Conservation (phyloP, 2,888 invertebrate genomes). For the Enchytraeus crypticus region DNA sequence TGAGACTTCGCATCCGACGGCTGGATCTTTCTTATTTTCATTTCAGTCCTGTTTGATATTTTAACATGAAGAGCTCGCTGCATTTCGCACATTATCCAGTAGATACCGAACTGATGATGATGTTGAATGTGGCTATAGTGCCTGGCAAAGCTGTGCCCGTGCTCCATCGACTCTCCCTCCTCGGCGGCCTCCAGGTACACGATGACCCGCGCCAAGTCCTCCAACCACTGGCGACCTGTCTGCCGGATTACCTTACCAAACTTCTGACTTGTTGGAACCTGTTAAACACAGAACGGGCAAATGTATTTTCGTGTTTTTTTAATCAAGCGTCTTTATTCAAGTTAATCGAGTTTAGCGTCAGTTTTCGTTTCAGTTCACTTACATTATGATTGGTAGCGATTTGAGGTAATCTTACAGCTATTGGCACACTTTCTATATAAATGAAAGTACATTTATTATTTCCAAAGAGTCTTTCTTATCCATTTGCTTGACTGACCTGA, state of each 20-base stretch:
- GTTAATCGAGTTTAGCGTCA: no score
- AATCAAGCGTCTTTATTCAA: no score
- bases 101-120: background rate
- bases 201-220: background rate
- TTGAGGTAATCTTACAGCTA: no score
- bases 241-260: background rate
- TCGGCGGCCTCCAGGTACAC: background rate
- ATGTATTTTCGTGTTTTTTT: no score
- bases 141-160: background rate
- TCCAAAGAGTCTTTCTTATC: no score
- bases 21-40: background rate
- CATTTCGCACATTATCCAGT: background rate
- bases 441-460: no score
- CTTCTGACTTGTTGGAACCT: no score
- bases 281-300: no score
- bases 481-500: no score
- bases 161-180: background rate
- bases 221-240: background rate
- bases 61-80: background rate
- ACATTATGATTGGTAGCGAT: no score
- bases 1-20: background rate
- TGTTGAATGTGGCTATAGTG: background rate
- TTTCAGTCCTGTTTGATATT: background rate
- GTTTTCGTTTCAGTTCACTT: no score
- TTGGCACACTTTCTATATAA: no score